Evolutionary conservation across 2,797 vertebrate genomes (phyloP).

Genomic region (Oreonectes daqikongensis): DNA sequence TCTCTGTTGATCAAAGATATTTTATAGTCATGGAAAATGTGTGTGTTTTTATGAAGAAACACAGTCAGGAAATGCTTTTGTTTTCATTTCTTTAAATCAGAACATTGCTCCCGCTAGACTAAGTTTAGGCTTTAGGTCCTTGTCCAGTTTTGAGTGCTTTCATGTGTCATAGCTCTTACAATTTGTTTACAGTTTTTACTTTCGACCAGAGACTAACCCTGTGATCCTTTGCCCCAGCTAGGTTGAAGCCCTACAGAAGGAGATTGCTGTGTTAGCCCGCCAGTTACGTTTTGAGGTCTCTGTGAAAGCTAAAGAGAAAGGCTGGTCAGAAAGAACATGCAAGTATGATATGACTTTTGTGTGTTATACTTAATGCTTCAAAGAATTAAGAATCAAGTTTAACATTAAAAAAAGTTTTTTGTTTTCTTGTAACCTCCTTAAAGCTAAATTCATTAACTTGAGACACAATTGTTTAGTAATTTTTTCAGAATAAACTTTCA

Average conservation of each 20-base stretch:
- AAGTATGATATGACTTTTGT: constrained; percentile 62
- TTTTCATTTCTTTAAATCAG: constrained; percentile 5
- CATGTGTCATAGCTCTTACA: neutral
- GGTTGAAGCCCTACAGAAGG: constrained; percentile 88
- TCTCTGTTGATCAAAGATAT: neutral
- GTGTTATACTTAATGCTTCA: too few species aligned
- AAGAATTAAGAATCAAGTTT: too few species aligned
- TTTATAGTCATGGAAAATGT: neutral
- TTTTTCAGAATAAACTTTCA: too few species aligned
- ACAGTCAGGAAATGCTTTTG: neutral
- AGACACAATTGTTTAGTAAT: too few species aligned
- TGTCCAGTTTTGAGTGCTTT: constrained; percentile 2
- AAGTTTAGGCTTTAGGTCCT: neutral
- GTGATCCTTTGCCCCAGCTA: constrained; percentile 72
- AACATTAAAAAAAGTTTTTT: too few species aligned
- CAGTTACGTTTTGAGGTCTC: constrained; percentile 85
- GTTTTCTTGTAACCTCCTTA: too few species aligned
- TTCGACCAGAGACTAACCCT: constrained; percentile 16
- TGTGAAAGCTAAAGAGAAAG: constrained; percentile 75
- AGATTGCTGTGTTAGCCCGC: constrained; percentile 82
- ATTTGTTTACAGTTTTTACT: neutral
- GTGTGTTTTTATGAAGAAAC: neutral
- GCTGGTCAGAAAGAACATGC: constrained; percentile 86
- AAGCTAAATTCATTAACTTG: too few species aligned
- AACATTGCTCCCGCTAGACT: neutral